Conservation (phyloP, 1,140 invertebrate genomes). For the Hylaeus volcanicus region DNA sequence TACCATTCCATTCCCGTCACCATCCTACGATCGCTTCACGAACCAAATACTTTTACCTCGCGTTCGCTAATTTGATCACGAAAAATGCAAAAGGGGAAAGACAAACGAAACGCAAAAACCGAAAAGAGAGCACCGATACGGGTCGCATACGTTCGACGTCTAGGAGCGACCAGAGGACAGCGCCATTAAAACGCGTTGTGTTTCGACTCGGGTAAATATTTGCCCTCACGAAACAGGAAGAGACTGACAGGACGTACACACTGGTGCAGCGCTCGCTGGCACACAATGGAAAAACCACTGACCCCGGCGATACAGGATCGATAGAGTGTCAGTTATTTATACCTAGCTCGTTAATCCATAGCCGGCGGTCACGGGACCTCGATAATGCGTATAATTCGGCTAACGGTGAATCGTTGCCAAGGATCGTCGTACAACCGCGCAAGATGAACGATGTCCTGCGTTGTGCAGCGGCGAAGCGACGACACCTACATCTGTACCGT, state of each 20-base stretch:
- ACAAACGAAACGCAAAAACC: background rate
- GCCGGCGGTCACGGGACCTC: background rate
- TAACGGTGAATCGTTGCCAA: slow-evolving; percentile 14
- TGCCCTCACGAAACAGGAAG: slow-evolving; percentile 54
- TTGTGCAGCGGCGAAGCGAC: background rate
- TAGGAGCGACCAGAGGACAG: slow-evolving; percentile 11
- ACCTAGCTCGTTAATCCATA: slow-evolving; percentile 20
- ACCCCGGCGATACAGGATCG: slow-evolving; percentile 33
- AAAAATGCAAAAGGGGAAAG: background rate
- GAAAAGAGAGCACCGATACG: background rate
- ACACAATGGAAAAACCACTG: slow-evolving; percentile 40
- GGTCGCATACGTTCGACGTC: slow-evolving; percentile 36
- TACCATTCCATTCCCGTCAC: too few relatives aligned
- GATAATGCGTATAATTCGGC: slow-evolving; percentile 11
- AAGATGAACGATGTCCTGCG: slow-evolving; percentile 3
- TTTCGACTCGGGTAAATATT: slow-evolving; percentile 59
- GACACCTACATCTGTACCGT: background rate
- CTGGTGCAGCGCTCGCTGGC: background rate
- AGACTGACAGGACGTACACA: slow-evolving; percentile 17
- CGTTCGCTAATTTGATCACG: slow-evolving; percentile 3
- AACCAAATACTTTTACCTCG: too few relatives aligned
- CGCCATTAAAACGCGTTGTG: slow-evolving; percentile 55
- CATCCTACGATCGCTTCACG: too few relatives aligned
- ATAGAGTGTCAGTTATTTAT: slow-evolving; percentile 52
- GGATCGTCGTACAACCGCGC: slow-evolving; percentile 13